phyloP scores from a whole-genome alignment of 2,113 vertebrate genomes.

The Hippocampus barbouri region DNA sequence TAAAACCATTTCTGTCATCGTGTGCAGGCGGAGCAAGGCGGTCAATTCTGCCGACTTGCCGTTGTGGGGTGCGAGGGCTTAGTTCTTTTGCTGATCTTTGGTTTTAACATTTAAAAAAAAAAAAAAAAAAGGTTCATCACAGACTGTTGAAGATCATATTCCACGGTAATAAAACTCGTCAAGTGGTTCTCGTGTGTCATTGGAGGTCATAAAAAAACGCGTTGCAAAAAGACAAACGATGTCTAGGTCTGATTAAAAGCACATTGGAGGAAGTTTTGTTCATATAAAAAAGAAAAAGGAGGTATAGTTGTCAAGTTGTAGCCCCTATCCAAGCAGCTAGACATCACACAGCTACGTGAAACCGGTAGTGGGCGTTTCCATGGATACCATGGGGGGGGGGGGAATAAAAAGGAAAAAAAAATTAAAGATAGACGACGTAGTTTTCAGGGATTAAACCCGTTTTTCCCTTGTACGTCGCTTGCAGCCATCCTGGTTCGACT shows the following conservation, averaged over 20 bases:
- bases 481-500: slow-evolving; percentile 93
- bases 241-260: background rate
- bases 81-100: background rate
- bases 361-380: slow-evolving; percentile 68
- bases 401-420: slow-evolving; percentile 14
- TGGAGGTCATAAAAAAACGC: slow-evolving; percentile 10
- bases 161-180: slow-evolving; percentile 44
- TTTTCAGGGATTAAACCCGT: slow-evolving; percentile 92
- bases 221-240: slow-evolving; percentile 3
- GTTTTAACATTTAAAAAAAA: background rate
- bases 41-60: background rate
- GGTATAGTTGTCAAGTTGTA: slow-evolving; percentile 10
- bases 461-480: slow-evolving; percentile 90
- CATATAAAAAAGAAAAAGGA: slow-evolving; percentile 2
- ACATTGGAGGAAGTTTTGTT: slow-evolving; percentile 4
- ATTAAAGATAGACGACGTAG: slow-evolving; percentile 90
- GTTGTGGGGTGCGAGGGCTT: too few relatives aligned
- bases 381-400: slow-evolving; percentile 88
- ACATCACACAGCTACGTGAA: slow-evolving; percentile 28
- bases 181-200: slow-evolving; percentile 29
- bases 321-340: slow-evolving; percentile 3
- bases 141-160: slow-evolving; percentile 23
- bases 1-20: background rate
- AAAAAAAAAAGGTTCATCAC: slow-evolving; percentile 10
- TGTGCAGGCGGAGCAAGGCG: background rate